These are phyloP conservation scores for Drosophila albomicans DNA, from an alignment of 1,140 invertebrate genomes.

Conservation along the genomic window DNA sequence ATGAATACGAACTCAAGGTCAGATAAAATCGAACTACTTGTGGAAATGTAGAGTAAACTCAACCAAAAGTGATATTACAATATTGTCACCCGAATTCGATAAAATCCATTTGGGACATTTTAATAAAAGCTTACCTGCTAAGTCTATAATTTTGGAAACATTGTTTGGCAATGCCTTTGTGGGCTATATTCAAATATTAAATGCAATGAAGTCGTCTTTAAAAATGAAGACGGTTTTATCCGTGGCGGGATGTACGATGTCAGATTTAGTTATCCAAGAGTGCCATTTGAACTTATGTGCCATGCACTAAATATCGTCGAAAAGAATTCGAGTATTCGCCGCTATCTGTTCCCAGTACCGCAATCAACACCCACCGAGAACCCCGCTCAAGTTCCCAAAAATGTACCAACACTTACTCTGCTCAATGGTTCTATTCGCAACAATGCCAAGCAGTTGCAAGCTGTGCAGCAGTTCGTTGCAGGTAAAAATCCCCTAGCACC, in stretches of 20 bases:
- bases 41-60: too few species aligned
- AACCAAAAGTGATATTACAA: too few species aligned
- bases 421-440: conserved; percentile 52
- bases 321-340: conserved; percentile 20
- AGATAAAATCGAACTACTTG: too few species aligned
- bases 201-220: too few species aligned
- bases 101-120: too few species aligned
- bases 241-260: conserved; percentile 12
- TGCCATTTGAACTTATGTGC: conserved; percentile 49
- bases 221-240: too few species aligned
- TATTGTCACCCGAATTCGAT: too few species aligned
- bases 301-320: conserved; percentile 52
- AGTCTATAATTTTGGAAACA: too few species aligned
- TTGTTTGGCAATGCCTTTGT: too few species aligned
- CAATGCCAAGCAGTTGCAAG: conserved; percentile 70
- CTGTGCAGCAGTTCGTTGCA: conserved; percentile 60
- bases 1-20: too few species aligned
- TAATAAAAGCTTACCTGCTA: too few species aligned
- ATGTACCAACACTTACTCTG: conserved; percentile 12
- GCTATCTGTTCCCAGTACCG: conserved; percentile 52
- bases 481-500: conserved; percentile 63
- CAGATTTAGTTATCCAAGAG: conserved; percentile 56
- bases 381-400: not conserved
- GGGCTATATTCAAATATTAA: too few species aligned
- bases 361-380: not conserved